Percentiles rank a stretch among this genome's conserved stretches.
Evolutionary conservation across 2,113 vertebrate genomes (phyloP).

Genomic region (Siniperca knerii): DNA sequence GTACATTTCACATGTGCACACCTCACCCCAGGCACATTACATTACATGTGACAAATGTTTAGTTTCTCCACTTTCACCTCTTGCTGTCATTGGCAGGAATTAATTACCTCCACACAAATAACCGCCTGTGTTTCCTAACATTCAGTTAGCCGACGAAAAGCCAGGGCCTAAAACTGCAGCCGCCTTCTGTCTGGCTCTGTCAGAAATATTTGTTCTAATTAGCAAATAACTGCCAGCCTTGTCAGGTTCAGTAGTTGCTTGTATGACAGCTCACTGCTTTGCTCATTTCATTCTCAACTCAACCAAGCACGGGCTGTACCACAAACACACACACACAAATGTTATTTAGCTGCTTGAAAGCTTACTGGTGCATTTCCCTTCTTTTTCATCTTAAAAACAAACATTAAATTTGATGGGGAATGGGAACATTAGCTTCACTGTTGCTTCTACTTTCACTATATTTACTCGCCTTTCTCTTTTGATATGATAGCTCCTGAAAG

Average conservation of each 20-base stretch:
- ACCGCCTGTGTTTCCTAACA: constrained; percentile 36
- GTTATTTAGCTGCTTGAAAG: constrained; percentile 42
- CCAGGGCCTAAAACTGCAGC: constrained; percentile 21
- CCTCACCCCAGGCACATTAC: neutral
- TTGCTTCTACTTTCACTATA: constrained; percentile 23
- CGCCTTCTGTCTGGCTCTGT: constrained; percentile 21
- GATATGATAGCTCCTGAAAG: constrained; percentile 61
- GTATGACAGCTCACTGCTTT: constrained; percentile 47
- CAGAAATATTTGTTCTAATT: constrained; percentile 69
- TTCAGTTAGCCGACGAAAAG: constrained; percentile 44
- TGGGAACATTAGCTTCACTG: constrained; percentile 20
- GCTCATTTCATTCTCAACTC: constrained; percentile 47
- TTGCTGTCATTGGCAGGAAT: constrained; percentile 30
- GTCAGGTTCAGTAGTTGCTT: constrained; percentile 34
- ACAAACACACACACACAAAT: constrained; percentile 19
- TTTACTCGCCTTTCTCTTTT: constrained; percentile 46
- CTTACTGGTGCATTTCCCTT: constrained; percentile 22
- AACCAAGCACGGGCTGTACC: constrained; percentile 24
- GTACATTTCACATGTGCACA: constrained; percentile 1
- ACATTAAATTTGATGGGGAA: constrained; percentile 32
- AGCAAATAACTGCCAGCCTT: constrained; percentile 56
- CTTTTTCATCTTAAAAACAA: constrained; percentile 48
- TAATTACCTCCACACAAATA: constrained; percentile 41
- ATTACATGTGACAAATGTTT: constrained; percentile 1
- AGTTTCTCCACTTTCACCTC: neutral